Base-by-base conservation (phyloP, 2,888 invertebrate genomes). In the Gryllus longicercus region DNA sequence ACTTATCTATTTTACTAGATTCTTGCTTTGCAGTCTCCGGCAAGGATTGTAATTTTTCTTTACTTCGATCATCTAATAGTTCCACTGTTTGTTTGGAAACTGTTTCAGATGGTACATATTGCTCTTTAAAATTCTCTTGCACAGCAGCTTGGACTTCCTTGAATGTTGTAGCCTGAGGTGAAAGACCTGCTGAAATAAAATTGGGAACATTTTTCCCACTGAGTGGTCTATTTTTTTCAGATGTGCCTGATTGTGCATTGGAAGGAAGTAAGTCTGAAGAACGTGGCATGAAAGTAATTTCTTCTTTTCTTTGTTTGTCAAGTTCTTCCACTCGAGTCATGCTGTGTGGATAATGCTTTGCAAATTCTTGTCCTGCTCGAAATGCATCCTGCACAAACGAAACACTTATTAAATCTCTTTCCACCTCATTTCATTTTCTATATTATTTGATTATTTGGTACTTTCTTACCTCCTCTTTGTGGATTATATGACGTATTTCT, bases 401-500 rank as follows among this genome's bases (percentile, higher is more conserved):
- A 77, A 74, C 16, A 25, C 11, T 25, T 25, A 21, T 50, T 49
- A 77, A 50, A 50, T 4, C 4, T 38, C 38, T 38, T 38, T 38
- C 38, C 8, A 1, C 5, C 38, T 38, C 5, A 38, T 38, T 8
- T 38, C 8, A 38, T 38, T 38, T 38, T 38, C 38, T 38, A 38
- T 38, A 8, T 8, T 38, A 8, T 38, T 8, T 38, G 38, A 38
- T 38, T 38, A 5, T 38, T 38, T 21, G 25, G 74, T 38, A 11
- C 11, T 74, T 74, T 38, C 38, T 1, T 76, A 80, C 81, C 81
- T 84, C 94, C 74, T 95, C 90, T 82, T 94, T 92, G 82, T 93
- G 93, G 74, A 97, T 93, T 92, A 95, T 93, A 88, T 96, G 95
- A n/a, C 93, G 92, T 3, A 98, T 90, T 85, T 95, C 94, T 84